Conservation (phyloP, 2,888 invertebrate genomes). For the Tetranychus truncatus region DNA sequence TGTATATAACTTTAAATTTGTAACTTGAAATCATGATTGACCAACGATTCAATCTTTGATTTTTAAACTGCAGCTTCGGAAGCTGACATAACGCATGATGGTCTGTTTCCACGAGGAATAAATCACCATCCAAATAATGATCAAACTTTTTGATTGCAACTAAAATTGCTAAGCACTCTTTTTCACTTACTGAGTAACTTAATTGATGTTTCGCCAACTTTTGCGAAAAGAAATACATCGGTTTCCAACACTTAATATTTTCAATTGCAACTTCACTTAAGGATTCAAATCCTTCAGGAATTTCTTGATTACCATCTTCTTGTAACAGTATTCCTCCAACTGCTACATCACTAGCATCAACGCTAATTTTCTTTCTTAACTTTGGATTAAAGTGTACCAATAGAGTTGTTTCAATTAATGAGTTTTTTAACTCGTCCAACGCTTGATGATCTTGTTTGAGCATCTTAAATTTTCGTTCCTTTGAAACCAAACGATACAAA, state of each 20-base stretch:
- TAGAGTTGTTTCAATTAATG: background rate
- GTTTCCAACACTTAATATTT: background rate
- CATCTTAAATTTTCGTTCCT: background rate
- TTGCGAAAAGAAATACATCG: background rate
- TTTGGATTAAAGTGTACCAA: background rate
- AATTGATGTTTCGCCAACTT: background rate
- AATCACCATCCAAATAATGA: background rate
- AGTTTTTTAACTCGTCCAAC: background rate
- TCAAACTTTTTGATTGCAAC: background rate
- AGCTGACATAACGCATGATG: background rate
- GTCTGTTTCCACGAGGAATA: background rate
- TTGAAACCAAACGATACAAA: background rate
- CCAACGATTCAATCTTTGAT: background rate
- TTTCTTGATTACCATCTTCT: background rate
- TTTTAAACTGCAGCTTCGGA: background rate
- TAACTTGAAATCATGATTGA: background rate
- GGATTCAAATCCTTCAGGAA: too few relatives aligned
- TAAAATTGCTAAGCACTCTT: background rate
- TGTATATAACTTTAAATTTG: background rate
- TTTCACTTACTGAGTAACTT: background rate
- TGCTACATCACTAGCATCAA: background rate
- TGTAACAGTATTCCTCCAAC: background rate
- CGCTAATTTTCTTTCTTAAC: background rate
- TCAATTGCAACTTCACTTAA: too few relatives aligned
- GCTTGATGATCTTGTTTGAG: background rate